Evolutionary conservation across 2,888 invertebrate species (phyloP).

Genomic region (Halocaridina rubra): DNA sequence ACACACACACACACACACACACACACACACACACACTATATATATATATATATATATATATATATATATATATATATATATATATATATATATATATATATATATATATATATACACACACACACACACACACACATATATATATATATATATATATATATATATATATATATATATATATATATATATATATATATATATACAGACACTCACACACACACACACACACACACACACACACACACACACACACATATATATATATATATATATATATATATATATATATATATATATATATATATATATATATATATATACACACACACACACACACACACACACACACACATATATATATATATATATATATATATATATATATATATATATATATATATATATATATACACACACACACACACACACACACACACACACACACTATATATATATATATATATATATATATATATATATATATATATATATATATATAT

Average conservation of each 20-base stretch:
- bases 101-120: too few relatives aligned
- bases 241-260: not conserved
- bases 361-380: constrained; percentile 15
- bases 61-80: not conserved
- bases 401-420: constrained; percentile 1
- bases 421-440: not conserved
- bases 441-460: not conserved
- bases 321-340: not conserved
- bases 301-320: too few relatives aligned
- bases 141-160: too few relatives aligned
- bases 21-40: too few relatives aligned
- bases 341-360: not conserved
- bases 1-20: not conserved
- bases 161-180: too few relatives aligned
- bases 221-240: not conserved
- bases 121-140: too few relatives aligned
- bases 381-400: constrained; percentile 19
- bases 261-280: too few relatives aligned
- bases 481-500: not conserved
- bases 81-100: too few relatives aligned
- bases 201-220: not conserved
- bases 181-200: too few relatives aligned
- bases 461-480: not conserved
- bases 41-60: not conserved
- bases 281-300: too few relatives aligned